phyloP scores from a whole-genome alignment of 2,888 invertebrate genomes.

The Sminthurinus aureus region DNA sequence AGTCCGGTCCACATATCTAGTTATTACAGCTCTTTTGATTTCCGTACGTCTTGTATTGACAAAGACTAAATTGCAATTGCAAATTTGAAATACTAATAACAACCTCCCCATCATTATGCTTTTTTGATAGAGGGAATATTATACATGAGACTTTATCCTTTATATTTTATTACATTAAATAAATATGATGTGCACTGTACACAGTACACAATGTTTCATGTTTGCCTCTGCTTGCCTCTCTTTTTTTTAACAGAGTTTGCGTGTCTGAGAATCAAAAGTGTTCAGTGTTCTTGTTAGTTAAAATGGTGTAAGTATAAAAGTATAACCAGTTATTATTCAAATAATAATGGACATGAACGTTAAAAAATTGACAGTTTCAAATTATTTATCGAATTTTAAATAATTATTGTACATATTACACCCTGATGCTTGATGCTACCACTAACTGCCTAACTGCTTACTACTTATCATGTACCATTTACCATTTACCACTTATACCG shows the following conservation, averaged over 20 bases:
- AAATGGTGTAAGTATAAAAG: not conserved
- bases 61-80: slow-evolving; percentile 12
- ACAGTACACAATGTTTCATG: not conserved
- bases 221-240: not conserved
- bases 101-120: not conserved
- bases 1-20: too few relatives aligned
- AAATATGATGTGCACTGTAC: not conserved
- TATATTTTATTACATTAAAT: too few relatives aligned
- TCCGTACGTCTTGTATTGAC: slow-evolving; percentile 15
- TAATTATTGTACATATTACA: not conserved
- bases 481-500: too few relatives aligned
- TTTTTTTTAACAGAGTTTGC: not conserved
- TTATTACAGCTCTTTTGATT: not conserved
- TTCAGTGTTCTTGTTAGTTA: not conserved
- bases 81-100: slow-evolving; percentile 4
- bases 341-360: not conserved
- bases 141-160: not conserved
- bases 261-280: not conserved
- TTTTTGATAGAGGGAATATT: too few relatives aligned
- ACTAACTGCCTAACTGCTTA: too few relatives aligned
- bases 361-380: slow-evolving; percentile 10
- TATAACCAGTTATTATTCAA: slow-evolving; percentile 10
- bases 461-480: too few relatives aligned
- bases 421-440: too few relatives aligned
- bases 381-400: slow-evolving; percentile 20